Percentiles rank a stretch among this genome's conserved stretches.
phyloP scores from a whole-genome alignment of 2,888 invertebrate genomes.

The Limnephilus auricula region DNA sequence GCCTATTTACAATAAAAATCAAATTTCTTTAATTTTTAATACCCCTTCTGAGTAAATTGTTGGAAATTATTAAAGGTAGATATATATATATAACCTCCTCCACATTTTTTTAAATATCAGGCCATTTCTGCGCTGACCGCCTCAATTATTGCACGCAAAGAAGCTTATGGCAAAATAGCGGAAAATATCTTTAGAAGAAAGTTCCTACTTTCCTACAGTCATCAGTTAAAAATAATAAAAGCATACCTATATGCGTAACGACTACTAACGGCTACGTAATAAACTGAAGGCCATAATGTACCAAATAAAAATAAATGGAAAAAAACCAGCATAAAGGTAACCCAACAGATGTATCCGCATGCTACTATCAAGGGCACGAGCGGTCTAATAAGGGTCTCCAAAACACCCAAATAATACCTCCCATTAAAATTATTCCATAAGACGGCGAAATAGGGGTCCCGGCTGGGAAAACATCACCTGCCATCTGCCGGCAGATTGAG shows the following conservation, averaged over 20 bases:
- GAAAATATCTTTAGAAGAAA: no score
- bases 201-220: no score
- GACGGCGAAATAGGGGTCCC: neutral
- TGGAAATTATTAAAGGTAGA: no score
- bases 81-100: no score
- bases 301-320: neutral
- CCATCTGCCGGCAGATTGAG: constrained; percentile 56
- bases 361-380: neutral
- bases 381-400: neutral
- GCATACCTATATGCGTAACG: neutral
- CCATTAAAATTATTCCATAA: neutral
- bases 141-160: no score
- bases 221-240: no score
- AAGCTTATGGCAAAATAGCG: no score
- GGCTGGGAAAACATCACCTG: constrained; percentile 47
- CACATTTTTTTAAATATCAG: no score
- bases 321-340: neutral
- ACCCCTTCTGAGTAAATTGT: no score
- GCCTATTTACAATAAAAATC: no score
- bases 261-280: neutral
- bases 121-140: no score
- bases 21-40: no score
- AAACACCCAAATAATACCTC: neutral
- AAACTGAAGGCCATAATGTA: neutral
- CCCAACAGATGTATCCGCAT: neutral